Base-by-base conservation (phyloP, 2,797 vertebrate genomes). In the Hypotaenidia okinawae region DNA sequence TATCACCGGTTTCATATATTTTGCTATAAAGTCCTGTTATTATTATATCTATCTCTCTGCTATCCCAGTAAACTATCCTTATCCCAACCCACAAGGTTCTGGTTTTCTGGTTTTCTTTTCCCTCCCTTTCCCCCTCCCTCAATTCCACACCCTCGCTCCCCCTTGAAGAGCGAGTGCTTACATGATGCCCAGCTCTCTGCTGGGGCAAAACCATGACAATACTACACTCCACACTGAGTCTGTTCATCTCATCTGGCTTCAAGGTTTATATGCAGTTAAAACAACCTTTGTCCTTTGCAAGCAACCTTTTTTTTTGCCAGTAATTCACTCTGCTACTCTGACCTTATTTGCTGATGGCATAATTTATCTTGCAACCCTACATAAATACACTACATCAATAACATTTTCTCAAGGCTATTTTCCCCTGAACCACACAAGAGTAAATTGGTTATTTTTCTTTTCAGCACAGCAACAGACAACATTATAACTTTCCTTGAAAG, bases 331-430 rank as follows among this genome's bases (percentile, higher is more conserved):
- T 83, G 69, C 79, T 94, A 88, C 72, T 96, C 94, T 97, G 95
- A 98, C 97, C 97, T 97, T 97, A 97, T 98, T 97, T 98, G 94
- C 96, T 95, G 96, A 97, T 97, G 89, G 96, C 94, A 97, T 98
- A 97, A 98, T 98, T 97, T 97, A 92, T 98, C 97, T 98, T 98
- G 97, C 94, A 98, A 97, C 89, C 85, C 83, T 91, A 97, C 96
- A 96, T 97, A 98, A 98, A 97, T 97, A 96, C 72, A 81, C 96
- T 94, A 85, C 97, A 97, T 98, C 97, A 97, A 96, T 98, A 97
- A 97, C 95, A 97, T 97, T 94, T 94, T 95, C 96, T 95, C 97
- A 97, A 96, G 96, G 97, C 97, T 97, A 81, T 98, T 97, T 98
- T 96, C 79, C 85, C 49, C 89, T 94, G 93, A 97, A 97, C 94